Base-by-base conservation (phyloP, 2,888 invertebrate species). In the Rapana venosa region DNA sequence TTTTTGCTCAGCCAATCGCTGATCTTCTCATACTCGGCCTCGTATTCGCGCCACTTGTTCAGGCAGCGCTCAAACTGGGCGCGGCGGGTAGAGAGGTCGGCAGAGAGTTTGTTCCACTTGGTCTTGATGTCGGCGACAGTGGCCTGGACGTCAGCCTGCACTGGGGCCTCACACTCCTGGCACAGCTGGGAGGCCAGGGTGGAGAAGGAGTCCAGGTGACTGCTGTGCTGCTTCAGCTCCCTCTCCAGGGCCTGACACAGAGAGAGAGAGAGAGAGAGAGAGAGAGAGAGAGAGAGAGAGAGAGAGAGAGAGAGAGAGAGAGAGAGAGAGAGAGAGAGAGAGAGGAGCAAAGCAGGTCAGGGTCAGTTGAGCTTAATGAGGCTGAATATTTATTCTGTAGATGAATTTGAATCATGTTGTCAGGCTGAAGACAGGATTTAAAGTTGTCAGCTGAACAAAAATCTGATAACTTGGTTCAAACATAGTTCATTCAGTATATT, bases 41-140 rank as follows among this genome's bases (percentile, higher is more conserved):
- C 95, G 90, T 95, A 95, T 20, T 90, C 90, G 88, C 93, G 90
- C 95, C 95, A 95, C 58, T 94, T 93, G n/a, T 92, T 88, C 36
- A 95, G 90, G 91, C 93, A 93, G 8, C 92, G 92, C 83, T 95
- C 94, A 92, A 95, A 94, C 90, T 91, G 90, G 22, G 91, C 91
- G 22, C 93, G 90, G 56, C 93, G 91, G 5, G 92, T 88, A 11
- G 92, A 90, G 15, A 95, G 92, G 81, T 93, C 93, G 26, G 88
- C 88, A 32, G 90, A 91, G 89, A 95, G 90, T 11, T 91, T 91
- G 61, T 93, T 92, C 94, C 94, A 95, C 84, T 94, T 93, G 84
- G 91, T 90, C 90, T 94, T 92, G 35, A 94, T 87, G 85, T 94
- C 94, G n/a, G 92, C 87, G 35, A 94, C 92, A 13, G 93, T 93